Evolutionary conservation across 2,888 invertebrate genomes (phyloP), one percentile per base, ranked within the genome.

Genomic region (Apocheima hispidaria): DNA sequence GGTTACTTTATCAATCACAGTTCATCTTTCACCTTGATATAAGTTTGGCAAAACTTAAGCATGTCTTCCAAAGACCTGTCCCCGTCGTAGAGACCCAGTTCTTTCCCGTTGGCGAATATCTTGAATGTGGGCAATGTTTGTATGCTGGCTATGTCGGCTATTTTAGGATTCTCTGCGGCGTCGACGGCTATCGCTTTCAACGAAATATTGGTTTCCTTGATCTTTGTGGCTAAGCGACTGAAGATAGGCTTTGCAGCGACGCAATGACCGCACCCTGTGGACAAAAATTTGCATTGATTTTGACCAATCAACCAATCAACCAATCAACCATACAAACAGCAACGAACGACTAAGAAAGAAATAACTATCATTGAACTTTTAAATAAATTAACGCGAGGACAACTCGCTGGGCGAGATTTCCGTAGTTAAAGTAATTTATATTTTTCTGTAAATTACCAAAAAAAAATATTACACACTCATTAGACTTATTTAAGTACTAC

Each of bases 241-340:
- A 94, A 96, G 6, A 94, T 94, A 3, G 96, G 95, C 78, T 96
- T 96, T 81, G 94, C 94, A 14, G 93, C 86, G 52, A 94, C 94
- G 75, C 96, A 96, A 74, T 96, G 95, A 0, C 94, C 94, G 78
- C 96, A 96, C 96, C 96, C 96, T 96, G 82, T 18, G 76, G 67
- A 56, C 57, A n/a, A 10, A n/a, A 12, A 12, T 3, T 10, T 33
- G 3, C 1, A 10, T 12, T 33, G 12, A 33, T 33, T 33, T 9
- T 12, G 1, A 3, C n/a, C 12, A 14, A 4, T 9, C 28, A 10
- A 23, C 23, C 23, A 23, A 30, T 10, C n/a, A n/a, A n/a, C n/a
- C n/a, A n/a, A n/a, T n/a, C n/a, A n/a, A n/a, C n/a, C n/a, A n/a
- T n/a, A n/a, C n/a, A n/a, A n/a, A n/a, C n/a, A n/a, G n/a, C n/a